phyloP scores from a whole-genome alignment of 2,797 vertebrate species.

The Setipinna tenuifilis region DNA sequence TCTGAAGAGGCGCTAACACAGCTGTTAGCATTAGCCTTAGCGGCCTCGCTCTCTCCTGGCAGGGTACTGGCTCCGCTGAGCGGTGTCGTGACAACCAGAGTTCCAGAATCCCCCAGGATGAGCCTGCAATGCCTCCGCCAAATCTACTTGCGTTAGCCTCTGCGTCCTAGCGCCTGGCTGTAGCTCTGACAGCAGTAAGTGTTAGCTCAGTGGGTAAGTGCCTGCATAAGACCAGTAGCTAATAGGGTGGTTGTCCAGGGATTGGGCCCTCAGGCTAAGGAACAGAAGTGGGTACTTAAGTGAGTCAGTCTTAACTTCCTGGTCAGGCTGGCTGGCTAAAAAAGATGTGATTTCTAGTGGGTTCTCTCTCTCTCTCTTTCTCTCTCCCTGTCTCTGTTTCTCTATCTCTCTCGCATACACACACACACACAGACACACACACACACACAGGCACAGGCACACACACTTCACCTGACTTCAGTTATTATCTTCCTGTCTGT shows the following conservation, averaged over 20 bases:
- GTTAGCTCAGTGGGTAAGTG: neutral
- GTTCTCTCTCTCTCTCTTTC: neutral
- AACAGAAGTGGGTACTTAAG: slow-evolving; percentile 16
- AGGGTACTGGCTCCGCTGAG: neutral
- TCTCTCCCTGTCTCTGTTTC: neutral
- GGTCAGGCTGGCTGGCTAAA: neutral
- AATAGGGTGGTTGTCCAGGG: slow-evolving; percentile 15
- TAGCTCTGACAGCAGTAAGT: slow-evolving; percentile 2
- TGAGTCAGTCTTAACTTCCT: slow-evolving; percentile 4
- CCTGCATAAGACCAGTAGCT: slow-evolving; percentile 5
- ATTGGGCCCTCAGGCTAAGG: neutral
- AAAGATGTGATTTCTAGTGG: neutral
- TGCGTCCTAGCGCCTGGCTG: neutral
- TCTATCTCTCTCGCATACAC: neutral
- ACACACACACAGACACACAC: no score
- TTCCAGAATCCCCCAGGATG: slow-evolving; percentile 9
- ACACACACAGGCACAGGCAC: no score
- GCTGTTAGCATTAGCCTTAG: slow-evolving; percentile 38
- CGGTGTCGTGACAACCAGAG: neutral
- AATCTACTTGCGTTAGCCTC: slow-evolving; percentile 18
- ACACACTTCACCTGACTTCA: no score
- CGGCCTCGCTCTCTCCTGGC: neutral
- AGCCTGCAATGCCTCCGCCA: slow-evolving; percentile 1
- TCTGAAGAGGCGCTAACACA: slow-evolving; percentile 31
- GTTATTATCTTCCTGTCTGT: neutral